Percentiles rank a stretch among this genome's conserved stretches.
Conservation (phyloP, 2,113 vertebrate genomes). For the Elanoides forficatus region DNA sequence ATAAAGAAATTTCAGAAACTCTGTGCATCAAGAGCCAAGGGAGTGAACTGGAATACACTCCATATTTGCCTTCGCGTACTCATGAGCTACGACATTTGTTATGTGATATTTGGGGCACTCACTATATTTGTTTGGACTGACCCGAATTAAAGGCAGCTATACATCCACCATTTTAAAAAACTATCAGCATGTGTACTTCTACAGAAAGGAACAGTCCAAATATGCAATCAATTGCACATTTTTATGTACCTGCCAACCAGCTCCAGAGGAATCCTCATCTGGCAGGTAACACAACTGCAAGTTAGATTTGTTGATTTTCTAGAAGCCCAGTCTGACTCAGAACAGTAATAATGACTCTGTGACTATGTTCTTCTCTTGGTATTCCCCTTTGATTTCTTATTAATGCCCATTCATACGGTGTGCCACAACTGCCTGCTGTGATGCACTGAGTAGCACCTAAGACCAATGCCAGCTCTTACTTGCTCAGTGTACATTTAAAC, state of each 20-base stretch:
- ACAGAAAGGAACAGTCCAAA: neutral
- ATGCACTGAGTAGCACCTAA: neutral
- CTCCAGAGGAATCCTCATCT: neutral
- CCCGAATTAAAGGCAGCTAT: neutral
- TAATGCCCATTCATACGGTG: neutral
- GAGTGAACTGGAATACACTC: neutral
- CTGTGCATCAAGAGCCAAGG: neutral
- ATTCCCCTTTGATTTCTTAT: neutral
- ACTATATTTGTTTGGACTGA: neutral
- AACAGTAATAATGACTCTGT: neutral
- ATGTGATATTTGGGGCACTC: neutral
- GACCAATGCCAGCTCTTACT: neutral
- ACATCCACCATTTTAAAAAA: neutral
- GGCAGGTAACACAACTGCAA: neutral
- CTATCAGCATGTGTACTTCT: neutral
- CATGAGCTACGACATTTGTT: neutral
- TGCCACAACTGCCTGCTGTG: neutral
- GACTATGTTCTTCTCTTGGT: neutral
- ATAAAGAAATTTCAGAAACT: neutral
- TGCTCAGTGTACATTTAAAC: neutral
- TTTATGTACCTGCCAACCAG: neutral
- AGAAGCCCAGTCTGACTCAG: neutral
- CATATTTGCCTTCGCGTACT: neutral
- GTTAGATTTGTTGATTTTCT: neutral
- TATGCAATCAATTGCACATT: rapidly evolving